Evolutionary conservation across 2,113 vertebrate genomes (phyloP), one percentile per base, ranked within the genome.

Genomic region (Mustelus asterias): DNA sequence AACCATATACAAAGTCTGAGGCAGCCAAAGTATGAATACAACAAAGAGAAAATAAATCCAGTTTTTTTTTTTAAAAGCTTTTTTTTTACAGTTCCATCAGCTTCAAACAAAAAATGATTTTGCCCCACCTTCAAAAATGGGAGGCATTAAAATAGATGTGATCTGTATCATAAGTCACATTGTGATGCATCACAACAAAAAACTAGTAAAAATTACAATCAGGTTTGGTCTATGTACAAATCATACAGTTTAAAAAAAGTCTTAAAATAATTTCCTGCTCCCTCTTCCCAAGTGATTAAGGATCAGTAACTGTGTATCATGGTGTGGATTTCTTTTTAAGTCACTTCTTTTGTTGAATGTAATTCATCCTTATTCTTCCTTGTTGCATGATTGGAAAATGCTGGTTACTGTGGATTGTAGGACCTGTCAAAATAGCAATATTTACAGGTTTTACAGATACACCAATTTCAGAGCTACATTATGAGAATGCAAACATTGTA

Each of bases 141-240:
- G 97, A 95, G 99, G 98, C 98, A 99, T 99, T 99, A 99, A 99
- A 99, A 99, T 99, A 99, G 98, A 98, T 99, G 98, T 99, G 98
- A 99, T 99, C 98, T 99, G 98, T 99, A 99, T 99, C 99, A 99
- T 99, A 98, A 97, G 96, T 97, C 98, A 95, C 93, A 98, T 98
- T 98, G 98, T 98, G 98, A 99, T 99, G 99, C 98, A 96, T 98
- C 97, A 96, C 96, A 97, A 96, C 96, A 96, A 98, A 99, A 99
- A 99, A 99, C 98, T 98, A 98, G 67, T 95, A 95, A 95, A 95
- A 95, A 95, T 95, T 95, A 95, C 67, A 95, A 95, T 95, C 98
- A 98, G 96, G 97, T 98, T 97, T 97, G 98, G 98, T 98, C 97
- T 98, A 98, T 99, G 98, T 99, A 99, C 99, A 99, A 99, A 99